These are phyloP conservation scores for Uria aalge DNA, from an alignment of 2,113 vertebrate genomes.

Conservation along the genomic window DNA sequence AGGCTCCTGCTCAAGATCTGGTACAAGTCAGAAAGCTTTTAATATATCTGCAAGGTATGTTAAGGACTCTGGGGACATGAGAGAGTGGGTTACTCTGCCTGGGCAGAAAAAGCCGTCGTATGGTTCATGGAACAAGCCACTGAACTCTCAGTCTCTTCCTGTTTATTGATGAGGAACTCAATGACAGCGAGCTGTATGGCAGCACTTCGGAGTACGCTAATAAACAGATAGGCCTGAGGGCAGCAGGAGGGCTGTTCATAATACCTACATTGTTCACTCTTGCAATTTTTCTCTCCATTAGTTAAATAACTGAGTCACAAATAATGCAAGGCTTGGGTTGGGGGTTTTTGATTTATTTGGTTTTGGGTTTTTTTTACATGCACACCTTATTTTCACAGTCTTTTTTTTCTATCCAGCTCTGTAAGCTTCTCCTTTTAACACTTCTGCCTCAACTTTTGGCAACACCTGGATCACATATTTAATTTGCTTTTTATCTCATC, in stretches of 20 bases:
- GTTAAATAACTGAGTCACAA: not conserved
- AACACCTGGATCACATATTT: slow-evolving; percentile 56
- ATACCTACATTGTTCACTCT: not conserved
- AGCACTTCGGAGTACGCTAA: not conserved
- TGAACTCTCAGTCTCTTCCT: not conserved
- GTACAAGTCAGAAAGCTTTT: not conserved
- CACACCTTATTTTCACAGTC: not conserved
- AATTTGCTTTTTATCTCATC: slow-evolving; percentile 63
- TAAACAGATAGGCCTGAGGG: not conserved
- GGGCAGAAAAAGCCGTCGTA: not conserved
- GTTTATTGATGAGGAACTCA: not conserved
- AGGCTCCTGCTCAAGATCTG: not conserved
- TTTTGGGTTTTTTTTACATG: not conserved
- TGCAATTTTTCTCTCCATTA: not conserved
- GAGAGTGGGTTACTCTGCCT: not conserved
- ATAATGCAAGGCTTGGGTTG: not conserved
- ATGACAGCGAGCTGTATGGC: not conserved
- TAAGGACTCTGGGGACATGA: not conserved
- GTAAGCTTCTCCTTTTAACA: slow-evolving; percentile 1
- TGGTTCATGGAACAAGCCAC: not conserved
- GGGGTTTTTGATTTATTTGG: not conserved
- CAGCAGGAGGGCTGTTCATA: not conserved
- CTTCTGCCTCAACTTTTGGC: slow-evolving; percentile 33
- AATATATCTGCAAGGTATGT: not conserved
- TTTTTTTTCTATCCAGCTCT: not conserved